Evolutionary conservation across 2,888 invertebrate genomes (phyloP).

Genomic region (Brassicogethes aeneus): DNA sequence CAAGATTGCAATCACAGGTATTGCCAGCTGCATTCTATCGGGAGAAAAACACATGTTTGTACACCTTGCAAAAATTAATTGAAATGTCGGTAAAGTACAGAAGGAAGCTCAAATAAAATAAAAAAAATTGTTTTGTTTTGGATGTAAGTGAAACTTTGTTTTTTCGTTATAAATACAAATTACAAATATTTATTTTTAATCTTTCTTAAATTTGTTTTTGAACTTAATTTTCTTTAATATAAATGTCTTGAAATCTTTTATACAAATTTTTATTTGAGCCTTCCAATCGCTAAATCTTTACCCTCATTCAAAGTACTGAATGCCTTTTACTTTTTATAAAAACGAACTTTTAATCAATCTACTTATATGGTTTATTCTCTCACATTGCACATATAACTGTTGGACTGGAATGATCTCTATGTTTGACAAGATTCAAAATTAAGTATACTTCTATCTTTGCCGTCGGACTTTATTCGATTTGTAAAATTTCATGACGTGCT

Average conservation of each 20-base stretch:
- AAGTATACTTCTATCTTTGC: background rate
- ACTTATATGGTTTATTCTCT: conserved; percentile 7
- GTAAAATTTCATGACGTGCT: too few species aligned
- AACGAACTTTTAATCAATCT: background rate
- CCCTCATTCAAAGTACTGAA: conserved; percentile 8
- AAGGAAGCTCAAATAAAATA: too few species aligned
- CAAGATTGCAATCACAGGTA: conserved; percentile 99
- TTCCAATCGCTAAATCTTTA: background rate
- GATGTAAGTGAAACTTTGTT: too few species aligned
- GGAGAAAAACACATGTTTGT: conserved; percentile 11
- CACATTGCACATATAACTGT: conserved; percentile 2
- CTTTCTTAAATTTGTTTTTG: too few species aligned
- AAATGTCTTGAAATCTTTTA: too few species aligned
- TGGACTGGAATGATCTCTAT: conserved; percentile 4
- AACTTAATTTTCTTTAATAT: too few species aligned
- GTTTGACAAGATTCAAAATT: background rate
- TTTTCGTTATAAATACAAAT: too few species aligned
- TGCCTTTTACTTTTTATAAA: conserved; percentile 3
- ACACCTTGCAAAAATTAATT: background rate
- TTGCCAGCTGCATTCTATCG: conserved; percentile 43
- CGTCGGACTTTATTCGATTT: too few species aligned
- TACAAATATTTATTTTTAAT: too few species aligned
- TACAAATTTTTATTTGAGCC: background rate
- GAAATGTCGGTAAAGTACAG: background rate
- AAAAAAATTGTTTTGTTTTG: too few species aligned